Percentiles rank a stretch among this genome's conserved stretches.
These are phyloP conservation scores for Eufriesea mexicana DNA, from an alignment of 1,140 invertebrate species.

Conservation along the genomic window DNA sequence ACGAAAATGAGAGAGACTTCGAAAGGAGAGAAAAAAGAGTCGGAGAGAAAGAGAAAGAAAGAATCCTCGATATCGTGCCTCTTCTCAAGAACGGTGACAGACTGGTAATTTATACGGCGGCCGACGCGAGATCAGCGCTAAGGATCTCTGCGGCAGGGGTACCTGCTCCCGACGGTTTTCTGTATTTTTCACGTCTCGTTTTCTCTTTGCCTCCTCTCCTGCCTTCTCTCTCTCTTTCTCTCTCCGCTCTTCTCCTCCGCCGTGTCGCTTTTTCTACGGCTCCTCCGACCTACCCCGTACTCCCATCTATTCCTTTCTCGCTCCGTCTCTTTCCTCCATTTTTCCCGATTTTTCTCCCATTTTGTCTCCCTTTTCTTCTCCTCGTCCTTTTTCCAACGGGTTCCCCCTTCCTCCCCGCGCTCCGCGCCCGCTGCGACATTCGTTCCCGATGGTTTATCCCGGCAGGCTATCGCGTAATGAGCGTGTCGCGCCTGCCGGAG, in stretches of 20 bases:
- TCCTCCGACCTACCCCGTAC: background rate
- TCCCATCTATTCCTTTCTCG: background rate
- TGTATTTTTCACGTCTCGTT: constrained; percentile 67
- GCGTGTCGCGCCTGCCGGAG: constrained; percentile 39
- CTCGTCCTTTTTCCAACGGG: background rate
- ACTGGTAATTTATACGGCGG: constrained; percentile 67
- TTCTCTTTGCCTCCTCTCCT: constrained; percentile 29
- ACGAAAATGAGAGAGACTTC: constrained; percentile 36
- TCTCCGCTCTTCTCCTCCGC: background rate
- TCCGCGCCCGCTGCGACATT: constrained; percentile 18
- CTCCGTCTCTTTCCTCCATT: background rate
- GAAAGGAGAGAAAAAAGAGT: background rate
- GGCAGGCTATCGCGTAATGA: constrained; percentile 50
- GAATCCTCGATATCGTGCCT: constrained; percentile 56
- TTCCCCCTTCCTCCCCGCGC: background rate
- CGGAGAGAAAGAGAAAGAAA: constrained; percentile 22
- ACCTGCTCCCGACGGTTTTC: constrained; percentile 70
- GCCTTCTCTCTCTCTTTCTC: background rate
- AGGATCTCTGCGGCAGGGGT: constrained; percentile 62
- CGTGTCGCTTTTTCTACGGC: background rate
- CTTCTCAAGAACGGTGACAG: constrained; percentile 65
- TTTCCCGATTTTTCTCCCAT: constrained; percentile 34
- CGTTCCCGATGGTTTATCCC: constrained; percentile 34
- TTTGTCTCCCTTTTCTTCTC: constrained; percentile 1
- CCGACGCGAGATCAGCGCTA: constrained; percentile 63